These are phyloP conservation scores for Sebastes miniatus DNA, from an alignment of 2,797 vertebrate genomes.

Conservation along the genomic window DNA sequence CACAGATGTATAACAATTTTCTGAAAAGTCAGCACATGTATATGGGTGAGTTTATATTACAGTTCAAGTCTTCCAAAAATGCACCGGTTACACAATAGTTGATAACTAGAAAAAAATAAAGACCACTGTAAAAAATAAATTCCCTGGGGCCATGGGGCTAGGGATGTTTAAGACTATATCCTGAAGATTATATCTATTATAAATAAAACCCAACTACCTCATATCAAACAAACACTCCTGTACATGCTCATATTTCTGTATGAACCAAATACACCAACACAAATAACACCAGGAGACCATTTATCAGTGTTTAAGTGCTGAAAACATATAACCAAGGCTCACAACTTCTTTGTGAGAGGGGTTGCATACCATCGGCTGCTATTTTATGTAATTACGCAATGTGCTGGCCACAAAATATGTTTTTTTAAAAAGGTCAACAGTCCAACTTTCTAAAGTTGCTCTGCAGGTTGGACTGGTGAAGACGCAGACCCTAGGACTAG, in stretches of 20 bases:
- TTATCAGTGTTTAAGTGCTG: too few species aligned
- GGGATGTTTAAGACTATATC: neutral
- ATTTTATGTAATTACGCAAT: neutral
- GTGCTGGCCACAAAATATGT: neutral
- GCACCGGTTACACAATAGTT: neutral
- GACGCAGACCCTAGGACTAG: slow-evolving; percentile 8
- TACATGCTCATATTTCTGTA: neutral
- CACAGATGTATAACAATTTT: neutral
- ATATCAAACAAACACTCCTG: neutral
- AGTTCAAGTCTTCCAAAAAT: neutral
- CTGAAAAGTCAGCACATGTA: neutral
- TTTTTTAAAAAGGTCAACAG: neutral
- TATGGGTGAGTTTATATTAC: neutral
- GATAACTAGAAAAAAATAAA: neutral
- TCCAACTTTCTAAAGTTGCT: slow-evolving; percentile 29
- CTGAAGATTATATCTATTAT: neutral
- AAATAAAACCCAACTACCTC: neutral
- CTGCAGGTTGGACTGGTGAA: slow-evolving; percentile 42
- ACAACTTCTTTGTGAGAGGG: neutral
- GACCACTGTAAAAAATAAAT: neutral
- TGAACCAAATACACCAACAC: neutral
- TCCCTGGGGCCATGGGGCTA: neutral
- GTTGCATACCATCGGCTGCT: neutral
- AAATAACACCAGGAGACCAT: neutral
- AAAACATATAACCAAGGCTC: neutral